Evolutionary conservation across 2,113 vertebrate genomes (phyloP).

Genomic region (Corythoichthys intestinalis): DNA sequence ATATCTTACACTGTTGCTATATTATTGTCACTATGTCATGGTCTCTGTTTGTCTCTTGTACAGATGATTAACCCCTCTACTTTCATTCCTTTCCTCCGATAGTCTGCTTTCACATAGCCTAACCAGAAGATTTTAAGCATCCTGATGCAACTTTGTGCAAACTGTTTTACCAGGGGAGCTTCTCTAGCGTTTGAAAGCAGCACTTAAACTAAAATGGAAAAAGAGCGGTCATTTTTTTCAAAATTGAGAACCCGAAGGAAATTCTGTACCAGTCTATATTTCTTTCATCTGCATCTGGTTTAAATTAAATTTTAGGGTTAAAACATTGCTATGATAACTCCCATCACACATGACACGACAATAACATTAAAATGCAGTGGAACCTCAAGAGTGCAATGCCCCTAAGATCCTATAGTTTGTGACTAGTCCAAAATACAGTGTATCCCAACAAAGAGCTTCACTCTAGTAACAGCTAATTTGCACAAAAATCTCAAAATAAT

Average conservation of each 20-base stretch:
- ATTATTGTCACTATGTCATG: slow-evolving; percentile 7
- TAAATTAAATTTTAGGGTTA: background rate
- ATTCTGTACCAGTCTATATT: background rate
- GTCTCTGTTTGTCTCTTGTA: slow-evolving; percentile 1
- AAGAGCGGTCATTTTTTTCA: slow-evolving; percentile 24
- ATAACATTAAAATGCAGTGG: background rate
- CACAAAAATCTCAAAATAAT: too few relatives aligned
- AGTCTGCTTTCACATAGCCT: slow-evolving; percentile 26
- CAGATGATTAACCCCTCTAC: background rate
- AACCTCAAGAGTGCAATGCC: background rate
- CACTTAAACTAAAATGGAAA: slow-evolving; percentile 37
- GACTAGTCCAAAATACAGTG: too few relatives aligned
- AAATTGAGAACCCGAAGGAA: background rate
- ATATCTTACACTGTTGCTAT: background rate
- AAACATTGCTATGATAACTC: background rate
- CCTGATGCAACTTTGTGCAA: slow-evolving; percentile 66
- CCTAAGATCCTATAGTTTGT: too few relatives aligned
- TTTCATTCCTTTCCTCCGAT: slow-evolving; percentile 25
- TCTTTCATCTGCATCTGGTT: background rate
- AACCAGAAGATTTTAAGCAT: slow-evolving; percentile 45
- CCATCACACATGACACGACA: background rate
- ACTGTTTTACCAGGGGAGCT: slow-evolving; percentile 45
- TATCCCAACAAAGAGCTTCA: too few relatives aligned
- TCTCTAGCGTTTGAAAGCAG: slow-evolving; percentile 31
- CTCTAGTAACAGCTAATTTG: too few relatives aligned